Base-by-base conservation (phyloP, 2,888 invertebrate genomes). In the Schrankia costaestrigalis region DNA sequence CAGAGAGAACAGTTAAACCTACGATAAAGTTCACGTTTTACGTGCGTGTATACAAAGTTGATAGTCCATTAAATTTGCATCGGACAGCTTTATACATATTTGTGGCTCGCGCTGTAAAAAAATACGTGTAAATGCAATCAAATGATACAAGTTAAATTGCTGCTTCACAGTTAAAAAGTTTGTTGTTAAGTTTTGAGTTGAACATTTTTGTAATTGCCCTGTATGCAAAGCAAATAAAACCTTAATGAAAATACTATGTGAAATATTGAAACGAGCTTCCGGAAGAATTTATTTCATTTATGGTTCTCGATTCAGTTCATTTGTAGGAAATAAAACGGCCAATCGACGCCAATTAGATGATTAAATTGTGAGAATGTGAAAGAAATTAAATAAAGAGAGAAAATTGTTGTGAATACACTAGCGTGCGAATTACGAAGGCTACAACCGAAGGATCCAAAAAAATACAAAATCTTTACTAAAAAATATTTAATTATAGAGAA, bases 1-100 rank as follows among this genome's bases (percentile, higher is more conserved):
- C 46, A 39, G 27, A 45, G 41, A 48, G 26, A 26, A 36, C 35
- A 40, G 40, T 44, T 42, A 55, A 57, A 44, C 35, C 47, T 38
- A 54, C 59, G 56, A 63, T 68, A 70, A 69, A 63, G 45, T 50
- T 39, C 11, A 33, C 42, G 50, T 42, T 66, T 66, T 58, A 66
- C 66, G 60, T 55, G 62, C 60, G 56, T 63, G 63, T 56, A 63
- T 60, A 59, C 64, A 56, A 60, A 69, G 59, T 64, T 67, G 65
- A 71, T 66, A 58, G 64, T 63, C 68, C 63, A 66, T 73, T 65
- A 71, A 65, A 71, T 67, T 73, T 70, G 66, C 66, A 73, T 71
- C 47, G 49, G 60, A 56, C 60, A 51, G 48, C 50, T 67, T 61
- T 63, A 63, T 59, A 63, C 53, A 49, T 54, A 59, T 70, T 64